Evolutionary conservation across 2,888 invertebrate genomes (phyloP).

Genomic region (Lepidochitona cinerea): DNA sequence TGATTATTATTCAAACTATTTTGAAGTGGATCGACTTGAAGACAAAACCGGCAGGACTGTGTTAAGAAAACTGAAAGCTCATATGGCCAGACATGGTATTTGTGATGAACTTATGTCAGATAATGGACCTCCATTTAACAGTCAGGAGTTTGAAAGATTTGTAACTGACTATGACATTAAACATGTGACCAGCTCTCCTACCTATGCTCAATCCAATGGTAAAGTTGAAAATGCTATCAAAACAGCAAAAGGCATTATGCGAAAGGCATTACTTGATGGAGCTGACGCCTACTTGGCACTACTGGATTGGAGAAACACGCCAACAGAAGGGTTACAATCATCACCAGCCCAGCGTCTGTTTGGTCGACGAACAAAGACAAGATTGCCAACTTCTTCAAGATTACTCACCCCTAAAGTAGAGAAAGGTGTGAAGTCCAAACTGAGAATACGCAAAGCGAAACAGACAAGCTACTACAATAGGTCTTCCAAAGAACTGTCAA

Average conservation of each 20-base stretch:
- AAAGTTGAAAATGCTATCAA: constrained; percentile 6
- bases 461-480: no score
- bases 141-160: not conserved
- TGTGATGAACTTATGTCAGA: constrained; percentile 22
- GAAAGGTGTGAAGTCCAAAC: no score
- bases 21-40: constrained; percentile 16
- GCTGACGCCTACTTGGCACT: not conserved
- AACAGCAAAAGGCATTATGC: no score
- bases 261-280: not conserved
- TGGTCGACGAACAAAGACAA: no score
- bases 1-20: constrained; percentile 18
- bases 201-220: constrained; percentile 2
- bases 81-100: constrained; percentile 30
- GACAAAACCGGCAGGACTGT: constrained; percentile 14
- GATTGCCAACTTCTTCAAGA: no score
- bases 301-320: constrained; percentile 9
- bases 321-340: not conserved
- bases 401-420: no score
- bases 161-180: not conserved
- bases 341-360: no score
- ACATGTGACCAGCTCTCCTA: constrained; percentile 9
- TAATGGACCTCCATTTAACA: constrained; percentile 27
- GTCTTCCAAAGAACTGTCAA: no score
- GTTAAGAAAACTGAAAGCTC: constrained; percentile 13
- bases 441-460: no score